A percentile compares a stretch with the other conserved stretches of the same genome.
These are phyloP conservation scores for Dioctria rufipes DNA, from an alignment of 2,888 invertebrate genomes.

Conservation along the genomic window DNA sequence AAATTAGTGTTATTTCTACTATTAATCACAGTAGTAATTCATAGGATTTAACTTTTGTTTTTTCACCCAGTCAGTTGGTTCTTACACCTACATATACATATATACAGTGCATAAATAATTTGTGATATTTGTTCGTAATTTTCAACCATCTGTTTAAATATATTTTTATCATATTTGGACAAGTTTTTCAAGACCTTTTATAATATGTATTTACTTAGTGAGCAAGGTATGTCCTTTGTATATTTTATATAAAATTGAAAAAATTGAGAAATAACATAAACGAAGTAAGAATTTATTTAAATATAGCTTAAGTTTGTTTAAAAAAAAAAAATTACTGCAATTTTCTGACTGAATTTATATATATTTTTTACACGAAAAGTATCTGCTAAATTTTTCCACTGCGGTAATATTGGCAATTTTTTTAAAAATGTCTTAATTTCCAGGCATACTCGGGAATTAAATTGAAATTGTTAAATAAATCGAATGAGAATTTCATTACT, in stretches of 20 bases:
- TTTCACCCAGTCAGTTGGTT: too few relatives aligned
- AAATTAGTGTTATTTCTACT: not conserved
- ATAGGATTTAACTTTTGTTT: not conserved
- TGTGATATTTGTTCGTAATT: not conserved
- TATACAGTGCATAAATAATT: too few relatives aligned
- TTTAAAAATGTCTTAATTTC: not conserved
- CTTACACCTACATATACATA: too few relatives aligned
- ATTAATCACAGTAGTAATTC: slow-evolving; percentile 13
- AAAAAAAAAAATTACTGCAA: slow-evolving; percentile 3
- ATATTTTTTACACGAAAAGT: not conserved
- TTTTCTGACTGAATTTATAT: not conserved
- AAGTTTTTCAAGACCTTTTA: slow-evolving; percentile 12
- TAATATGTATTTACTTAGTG: slow-evolving; percentile 24
- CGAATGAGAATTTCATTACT: too few relatives aligned
- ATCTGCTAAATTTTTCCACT: not conserved
- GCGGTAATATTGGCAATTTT: not conserved
- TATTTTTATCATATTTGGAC: slow-evolving; percentile 15
- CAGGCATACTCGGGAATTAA: slow-evolving; percentile 1
- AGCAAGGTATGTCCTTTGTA: slow-evolving; percentile 24
- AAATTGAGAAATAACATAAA: slow-evolving; percentile 14
- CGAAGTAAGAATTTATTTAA: slow-evolving; percentile 3
- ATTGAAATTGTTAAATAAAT: not conserved
- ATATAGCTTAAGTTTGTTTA: not conserved
- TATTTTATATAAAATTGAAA: not conserved
- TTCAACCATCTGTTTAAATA: slow-evolving; percentile 9